These are phyloP conservation scores for Gymnoscopelus microlampas DNA, from an alignment of 2,797 vertebrate genomes.

Conservation along the genomic window DNA sequence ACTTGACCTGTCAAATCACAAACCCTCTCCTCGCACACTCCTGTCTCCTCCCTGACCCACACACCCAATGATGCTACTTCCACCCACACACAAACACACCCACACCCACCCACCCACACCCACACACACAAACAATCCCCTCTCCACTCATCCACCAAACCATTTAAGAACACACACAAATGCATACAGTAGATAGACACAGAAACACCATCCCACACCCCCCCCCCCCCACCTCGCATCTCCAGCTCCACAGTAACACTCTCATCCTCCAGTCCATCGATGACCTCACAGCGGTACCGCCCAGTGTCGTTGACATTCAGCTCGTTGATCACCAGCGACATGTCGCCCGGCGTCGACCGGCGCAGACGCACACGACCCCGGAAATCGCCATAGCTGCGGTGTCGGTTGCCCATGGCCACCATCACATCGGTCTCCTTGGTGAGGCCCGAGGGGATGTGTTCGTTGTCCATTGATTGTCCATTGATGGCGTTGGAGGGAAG, in stretches of 20 bases:
- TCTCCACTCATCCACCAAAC: too few species aligned
- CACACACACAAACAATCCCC: too few species aligned
- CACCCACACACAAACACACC: neutral
- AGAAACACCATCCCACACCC: too few species aligned
- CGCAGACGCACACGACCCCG: constrained; percentile 84
- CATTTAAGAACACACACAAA: neutral
- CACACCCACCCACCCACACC: neutral
- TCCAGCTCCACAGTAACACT: constrained; percentile 88
- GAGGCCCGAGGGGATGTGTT: constrained; percentile 51
- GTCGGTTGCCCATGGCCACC: constrained; percentile 86
- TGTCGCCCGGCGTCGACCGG: constrained; percentile 66
- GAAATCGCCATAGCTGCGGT: constrained; percentile 86
- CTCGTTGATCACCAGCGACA: constrained; percentile 85
- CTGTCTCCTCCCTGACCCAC: too few species aligned
- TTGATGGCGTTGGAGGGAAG: constrained; percentile 70
- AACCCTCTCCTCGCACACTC: too few species aligned
- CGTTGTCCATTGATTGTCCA: neutral
- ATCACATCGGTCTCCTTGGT: constrained; percentile 85
- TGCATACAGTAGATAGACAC: neutral
- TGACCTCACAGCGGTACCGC: constrained; percentile 92
- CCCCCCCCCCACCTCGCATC: constrained; percentile 83
- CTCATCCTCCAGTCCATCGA: constrained; percentile 92
- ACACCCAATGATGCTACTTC: too few species aligned
- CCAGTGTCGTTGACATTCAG: constrained; percentile 87
- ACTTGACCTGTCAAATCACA: too few species aligned